Conservation (phyloP, 2,797 vertebrate species). For the Falco novaeseelandiae region DNA sequence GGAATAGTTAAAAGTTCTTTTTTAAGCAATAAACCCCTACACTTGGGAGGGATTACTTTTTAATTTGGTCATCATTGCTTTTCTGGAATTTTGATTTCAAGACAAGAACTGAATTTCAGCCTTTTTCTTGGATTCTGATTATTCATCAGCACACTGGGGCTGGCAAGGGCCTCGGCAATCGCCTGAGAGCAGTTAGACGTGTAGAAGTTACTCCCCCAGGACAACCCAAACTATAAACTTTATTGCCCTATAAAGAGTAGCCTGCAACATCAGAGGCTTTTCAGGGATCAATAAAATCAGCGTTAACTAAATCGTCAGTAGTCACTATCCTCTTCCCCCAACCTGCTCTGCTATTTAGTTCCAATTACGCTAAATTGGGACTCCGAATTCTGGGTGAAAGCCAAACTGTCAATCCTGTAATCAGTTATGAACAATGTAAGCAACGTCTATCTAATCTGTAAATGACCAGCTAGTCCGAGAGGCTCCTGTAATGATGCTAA, state of each 20-base stretch:
- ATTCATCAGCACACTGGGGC: not conserved
- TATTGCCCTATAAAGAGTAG: conserved; percentile 68
- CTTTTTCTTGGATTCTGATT: not conserved
- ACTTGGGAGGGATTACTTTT: not conserved
- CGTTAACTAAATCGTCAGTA: conserved; percentile 57
- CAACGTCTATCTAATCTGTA: conserved; percentile 40
- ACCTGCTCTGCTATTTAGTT: not conserved
- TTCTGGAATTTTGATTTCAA: not conserved
- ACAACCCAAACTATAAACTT: conserved; percentile 56
- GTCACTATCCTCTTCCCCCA: not conserved
- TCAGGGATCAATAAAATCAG: conserved; percentile 67
- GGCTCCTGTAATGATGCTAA: conserved; percentile 21
- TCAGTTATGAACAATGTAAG: conserved; percentile 43
- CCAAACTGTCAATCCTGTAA: conserved; percentile 55
- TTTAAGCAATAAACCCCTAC: not conserved
- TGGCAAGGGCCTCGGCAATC: not conserved
- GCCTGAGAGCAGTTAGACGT: not conserved
- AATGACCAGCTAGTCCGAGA: conserved; percentile 41
- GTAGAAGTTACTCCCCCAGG: conserved; percentile 21
- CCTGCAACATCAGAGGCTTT: conserved; percentile 65
- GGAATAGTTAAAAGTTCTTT: not conserved
- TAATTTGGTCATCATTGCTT: not conserved
- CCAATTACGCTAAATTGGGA: conserved; percentile 22
- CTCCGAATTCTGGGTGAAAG: conserved; percentile 34
- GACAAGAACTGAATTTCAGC: accelerated